Conservation (phyloP, 2,888 invertebrate species). For the Ferrisia virgata region DNA sequence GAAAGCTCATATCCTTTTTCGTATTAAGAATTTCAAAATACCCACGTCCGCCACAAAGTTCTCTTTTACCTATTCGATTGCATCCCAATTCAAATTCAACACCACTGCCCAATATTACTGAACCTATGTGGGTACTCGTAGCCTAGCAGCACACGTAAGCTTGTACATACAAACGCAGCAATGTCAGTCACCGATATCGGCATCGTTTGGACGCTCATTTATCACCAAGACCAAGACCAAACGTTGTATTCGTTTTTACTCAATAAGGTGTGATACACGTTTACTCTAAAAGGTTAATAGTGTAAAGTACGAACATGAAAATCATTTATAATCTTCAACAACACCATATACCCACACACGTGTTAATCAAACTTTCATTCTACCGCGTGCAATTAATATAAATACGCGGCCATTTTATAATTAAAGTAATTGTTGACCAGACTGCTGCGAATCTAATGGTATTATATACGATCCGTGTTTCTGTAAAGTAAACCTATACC, state of each 20-base stretch:
- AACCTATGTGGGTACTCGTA: not conserved
- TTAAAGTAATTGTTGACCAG: conserved; percentile 2
- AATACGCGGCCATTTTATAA: not conserved
- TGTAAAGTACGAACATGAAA: not conserved
- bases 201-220: conserved; percentile 2
- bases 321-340: conserved; percentile 29
- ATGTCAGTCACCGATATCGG: conserved; percentile 9
- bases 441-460: not conserved
- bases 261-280: conserved; percentile 24
- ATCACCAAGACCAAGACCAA: conserved; percentile 5
- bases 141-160: not conserved
- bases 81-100: not conserved
- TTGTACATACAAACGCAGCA: not conserved
- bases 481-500: too few species aligned
- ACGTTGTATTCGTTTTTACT: conserved; percentile 12
- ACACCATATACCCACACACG: not conserved
- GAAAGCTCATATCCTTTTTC: too few species aligned
- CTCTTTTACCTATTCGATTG: not conserved
- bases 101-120: not conserved
- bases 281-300: conserved; percentile 22
- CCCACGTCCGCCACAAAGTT: not conserved
- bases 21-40: not conserved
- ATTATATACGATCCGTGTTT: not conserved
- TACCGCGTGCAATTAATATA: not conserved
- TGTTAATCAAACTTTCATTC: conserved; percentile 4